Evolutionary conservation across 2,113 vertebrate species (phyloP).

Genomic region (Halichoeres trimaculatus): DNA sequence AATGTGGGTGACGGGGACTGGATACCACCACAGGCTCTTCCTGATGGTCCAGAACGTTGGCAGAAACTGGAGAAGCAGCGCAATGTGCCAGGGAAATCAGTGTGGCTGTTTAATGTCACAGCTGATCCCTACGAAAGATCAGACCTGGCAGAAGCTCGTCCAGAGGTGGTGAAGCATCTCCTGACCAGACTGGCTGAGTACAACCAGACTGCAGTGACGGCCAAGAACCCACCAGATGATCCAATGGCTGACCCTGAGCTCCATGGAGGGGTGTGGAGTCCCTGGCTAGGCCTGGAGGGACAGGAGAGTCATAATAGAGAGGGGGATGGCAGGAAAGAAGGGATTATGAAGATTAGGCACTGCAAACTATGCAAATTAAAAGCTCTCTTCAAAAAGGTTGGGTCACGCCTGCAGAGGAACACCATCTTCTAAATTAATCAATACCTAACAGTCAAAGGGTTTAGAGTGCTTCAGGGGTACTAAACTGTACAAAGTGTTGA

Average conservation of each 20-base stretch:
- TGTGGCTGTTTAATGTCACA: slow-evolving; percentile 94
- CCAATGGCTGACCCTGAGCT: slow-evolving; percentile 91
- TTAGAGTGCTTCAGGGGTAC: slow-evolving; percentile 2
- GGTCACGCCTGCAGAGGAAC: slow-evolving; percentile 73
- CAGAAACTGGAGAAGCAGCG: slow-evolving; percentile 87
- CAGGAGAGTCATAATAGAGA: slow-evolving; percentile 16
- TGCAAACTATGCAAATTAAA: slow-evolving; percentile 80
- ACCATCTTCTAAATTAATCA: slow-evolving; percentile 57
- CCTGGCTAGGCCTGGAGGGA: slow-evolving; percentile 87
- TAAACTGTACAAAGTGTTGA: not conserved
- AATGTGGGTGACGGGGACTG: slow-evolving; percentile 92
- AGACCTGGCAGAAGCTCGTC: slow-evolving; percentile 86
- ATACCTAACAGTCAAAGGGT: not conserved
- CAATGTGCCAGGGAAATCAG: slow-evolving; percentile 85
- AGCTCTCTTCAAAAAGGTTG: slow-evolving; percentile 79
- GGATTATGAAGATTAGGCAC: slow-evolving; percentile 55
- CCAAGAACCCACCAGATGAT: slow-evolving; percentile 90
- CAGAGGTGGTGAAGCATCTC: slow-evolving; percentile 89
- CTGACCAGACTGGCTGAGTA: slow-evolving; percentile 87
- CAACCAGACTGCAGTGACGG: slow-evolving; percentile 89
- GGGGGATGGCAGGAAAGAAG: slow-evolving; percentile 72
- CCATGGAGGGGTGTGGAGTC: slow-evolving; percentile 91
- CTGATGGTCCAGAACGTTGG: slow-evolving; percentile 82
- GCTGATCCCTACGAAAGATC: slow-evolving; percentile 91
- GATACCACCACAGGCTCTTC: slow-evolving; percentile 89